A percentile compares a stretch with the other conserved stretches of the same genome.
Conservation (phyloP, 2,888 invertebrate species). For the Dilophus febrilis region DNA sequence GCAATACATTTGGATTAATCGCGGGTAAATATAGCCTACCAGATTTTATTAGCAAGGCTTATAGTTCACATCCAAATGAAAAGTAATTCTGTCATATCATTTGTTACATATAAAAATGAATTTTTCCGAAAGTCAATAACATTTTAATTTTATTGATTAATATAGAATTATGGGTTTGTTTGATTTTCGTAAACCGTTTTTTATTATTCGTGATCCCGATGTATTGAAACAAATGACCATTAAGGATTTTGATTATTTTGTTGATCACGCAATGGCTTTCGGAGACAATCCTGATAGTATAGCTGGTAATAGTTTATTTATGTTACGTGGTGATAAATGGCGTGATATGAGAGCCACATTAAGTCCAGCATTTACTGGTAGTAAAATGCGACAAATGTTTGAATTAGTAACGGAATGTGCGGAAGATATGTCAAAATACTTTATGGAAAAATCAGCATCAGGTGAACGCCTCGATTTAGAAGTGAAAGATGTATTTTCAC, state of each 20-base stretch:
- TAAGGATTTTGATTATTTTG: constrained; percentile 7
- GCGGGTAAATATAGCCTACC: too few relatives aligned
- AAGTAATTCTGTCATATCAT: not conserved
- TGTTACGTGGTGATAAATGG: constrained; percentile 14
- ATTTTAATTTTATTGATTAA: too few relatives aligned
- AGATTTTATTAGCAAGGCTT: too few relatives aligned
- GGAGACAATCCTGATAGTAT: constrained; percentile 5
- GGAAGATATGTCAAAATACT: constrained; percentile 15
- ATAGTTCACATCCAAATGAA: too few relatives aligned
- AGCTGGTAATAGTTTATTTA: constrained; percentile 4
- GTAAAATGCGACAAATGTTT: constrained; percentile 21
- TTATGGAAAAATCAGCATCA: constrained; percentile 22
- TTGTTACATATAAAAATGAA: not conserved
- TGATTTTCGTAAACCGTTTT: not conserved
- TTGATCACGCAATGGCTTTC: not conserved
- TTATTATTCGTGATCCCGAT: constrained; percentile 13
- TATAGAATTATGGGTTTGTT: not conserved
- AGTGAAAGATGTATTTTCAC: constrained; percentile 29
- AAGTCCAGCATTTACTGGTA: constrained; percentile 21
- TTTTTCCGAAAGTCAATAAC: not conserved
- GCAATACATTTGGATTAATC: too few relatives aligned
- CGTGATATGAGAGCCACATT: constrained; percentile 19
- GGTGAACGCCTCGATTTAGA: constrained; percentile 18
- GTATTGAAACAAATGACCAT: constrained; percentile 6
- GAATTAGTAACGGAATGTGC: constrained; percentile 26